Percentiles rank a stretch among this genome's conserved stretches.
Conservation (phyloP, 2,797 vertebrate species). For the Falco concolor region DNA sequence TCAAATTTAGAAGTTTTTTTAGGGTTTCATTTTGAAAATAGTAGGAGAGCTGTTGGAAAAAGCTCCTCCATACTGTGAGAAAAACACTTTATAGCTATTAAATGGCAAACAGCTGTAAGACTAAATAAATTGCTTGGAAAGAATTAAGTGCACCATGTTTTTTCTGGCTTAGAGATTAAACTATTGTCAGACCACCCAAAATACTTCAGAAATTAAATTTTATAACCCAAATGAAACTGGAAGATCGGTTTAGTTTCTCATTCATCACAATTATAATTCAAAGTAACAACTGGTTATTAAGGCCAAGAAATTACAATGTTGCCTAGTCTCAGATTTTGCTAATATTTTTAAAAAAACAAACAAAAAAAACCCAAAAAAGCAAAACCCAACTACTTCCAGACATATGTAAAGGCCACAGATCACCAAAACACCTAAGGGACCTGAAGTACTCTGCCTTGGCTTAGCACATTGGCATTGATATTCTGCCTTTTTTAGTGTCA, state of each 20-base stretch:
- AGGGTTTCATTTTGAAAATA: neutral
- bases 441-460: neutral
- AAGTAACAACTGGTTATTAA: neutral
- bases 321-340: neutral
- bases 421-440: neutral
- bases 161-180: neutral
- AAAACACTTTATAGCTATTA: neutral
- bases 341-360: neutral
- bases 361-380: neutral
- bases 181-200: constrained; percentile 9
- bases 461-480: neutral
- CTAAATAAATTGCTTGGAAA: constrained; percentile 9
- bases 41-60: neutral
- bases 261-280: neutral
- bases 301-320: neutral
- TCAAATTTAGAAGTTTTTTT: neutral
- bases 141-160: neutral
- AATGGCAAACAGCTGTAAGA: constrained; percentile 1
- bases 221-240: neutral
- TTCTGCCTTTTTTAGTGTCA: neutral
- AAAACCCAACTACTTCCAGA: neutral
- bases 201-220: constrained; percentile 5
- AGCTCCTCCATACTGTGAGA: neutral
- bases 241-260: neutral
- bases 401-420: neutral